Evolutionary conservation across 2,888 invertebrate species (phyloP).

Genomic region (Zonitis immaculata): DNA sequence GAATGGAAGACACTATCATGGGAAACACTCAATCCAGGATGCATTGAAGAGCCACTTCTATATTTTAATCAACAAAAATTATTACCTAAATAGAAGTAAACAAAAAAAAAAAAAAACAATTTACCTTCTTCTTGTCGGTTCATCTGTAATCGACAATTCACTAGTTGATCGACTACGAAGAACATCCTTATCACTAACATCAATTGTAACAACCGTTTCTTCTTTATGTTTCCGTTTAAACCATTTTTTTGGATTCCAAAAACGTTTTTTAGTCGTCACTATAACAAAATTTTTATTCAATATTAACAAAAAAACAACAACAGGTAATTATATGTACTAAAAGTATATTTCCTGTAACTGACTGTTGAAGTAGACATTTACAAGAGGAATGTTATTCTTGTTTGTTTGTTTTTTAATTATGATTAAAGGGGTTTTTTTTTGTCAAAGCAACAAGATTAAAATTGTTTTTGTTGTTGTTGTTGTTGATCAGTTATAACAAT

Average conservation of each 20-base stretch:
- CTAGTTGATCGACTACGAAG: conserved; percentile 56
- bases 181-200: conserved; percentile 28
- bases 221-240: conserved; percentile 50
- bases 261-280: conserved; percentile 61
- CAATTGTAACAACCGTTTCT: conserved; percentile 40
- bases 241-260: conserved; percentile 55
- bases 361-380: neutral
- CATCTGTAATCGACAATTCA: conserved; percentile 61
- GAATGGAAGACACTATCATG: conserved; percentile 91
- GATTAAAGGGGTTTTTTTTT: too few species aligned
- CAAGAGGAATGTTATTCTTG: too few species aligned
- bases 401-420: too few species aligned
- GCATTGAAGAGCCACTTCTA: conserved; percentile 37
- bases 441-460: neutral
- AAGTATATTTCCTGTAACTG: conserved; percentile 14
- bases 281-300: conserved; percentile 56
- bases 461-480: neutral
- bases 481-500: neutral
- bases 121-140: conserved; percentile 55
- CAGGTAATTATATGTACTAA: conserved; percentile 20
- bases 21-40: conserved; percentile 69
- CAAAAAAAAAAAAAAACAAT: neutral
- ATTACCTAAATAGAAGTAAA: too few species aligned
- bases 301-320: too few species aligned
- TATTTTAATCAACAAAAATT: too few species aligned